phyloP scores from a whole-genome alignment of 2,888 invertebrate genomes.

The Charanyca ferruginea region DNA sequence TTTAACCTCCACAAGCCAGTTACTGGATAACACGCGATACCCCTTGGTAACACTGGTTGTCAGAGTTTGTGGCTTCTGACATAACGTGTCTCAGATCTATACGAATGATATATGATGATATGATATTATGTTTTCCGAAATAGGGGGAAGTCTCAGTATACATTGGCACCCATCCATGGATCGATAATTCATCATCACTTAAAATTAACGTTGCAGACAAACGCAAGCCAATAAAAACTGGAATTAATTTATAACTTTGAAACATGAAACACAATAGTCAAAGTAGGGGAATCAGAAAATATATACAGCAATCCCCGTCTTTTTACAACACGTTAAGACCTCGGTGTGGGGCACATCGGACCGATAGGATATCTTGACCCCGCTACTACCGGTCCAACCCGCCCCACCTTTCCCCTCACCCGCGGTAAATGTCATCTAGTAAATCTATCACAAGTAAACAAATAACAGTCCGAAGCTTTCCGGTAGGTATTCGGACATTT shows the following conservation, averaged over 20 bases:
- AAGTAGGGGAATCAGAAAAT: background rate
- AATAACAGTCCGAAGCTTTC: slow-evolving; percentile 41
- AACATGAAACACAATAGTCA: background rate
- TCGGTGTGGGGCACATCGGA: slow-evolving; percentile 22
- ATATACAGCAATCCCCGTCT: slow-evolving; percentile 9
- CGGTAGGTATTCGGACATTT: slow-evolving; percentile 16
- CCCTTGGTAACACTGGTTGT: no score
- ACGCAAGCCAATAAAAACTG: no score
- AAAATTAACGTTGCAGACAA: no score
- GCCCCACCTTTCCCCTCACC: slow-evolving; percentile 1
- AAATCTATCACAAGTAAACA: slow-evolving; percentile 52
- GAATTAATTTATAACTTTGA: background rate
- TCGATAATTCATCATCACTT: no score
- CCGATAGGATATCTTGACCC: slow-evolving; percentile 44
- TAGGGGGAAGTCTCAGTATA: no score
- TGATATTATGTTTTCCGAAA: no score
- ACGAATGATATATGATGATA: no score
- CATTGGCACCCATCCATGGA: no score
- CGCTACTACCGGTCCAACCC: slow-evolving; percentile 16
- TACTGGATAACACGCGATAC: no score
- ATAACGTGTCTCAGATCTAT: no score
- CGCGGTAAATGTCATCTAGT: slow-evolving; percentile 29
- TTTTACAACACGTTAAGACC: slow-evolving; percentile 18
- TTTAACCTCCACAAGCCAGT: no score
- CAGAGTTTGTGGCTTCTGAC: no score